Evolutionary conservation across 2,113 vertebrate genomes (phyloP), one percentile per base, ranked within the genome.

Genomic region (Otus sunia): DNA sequence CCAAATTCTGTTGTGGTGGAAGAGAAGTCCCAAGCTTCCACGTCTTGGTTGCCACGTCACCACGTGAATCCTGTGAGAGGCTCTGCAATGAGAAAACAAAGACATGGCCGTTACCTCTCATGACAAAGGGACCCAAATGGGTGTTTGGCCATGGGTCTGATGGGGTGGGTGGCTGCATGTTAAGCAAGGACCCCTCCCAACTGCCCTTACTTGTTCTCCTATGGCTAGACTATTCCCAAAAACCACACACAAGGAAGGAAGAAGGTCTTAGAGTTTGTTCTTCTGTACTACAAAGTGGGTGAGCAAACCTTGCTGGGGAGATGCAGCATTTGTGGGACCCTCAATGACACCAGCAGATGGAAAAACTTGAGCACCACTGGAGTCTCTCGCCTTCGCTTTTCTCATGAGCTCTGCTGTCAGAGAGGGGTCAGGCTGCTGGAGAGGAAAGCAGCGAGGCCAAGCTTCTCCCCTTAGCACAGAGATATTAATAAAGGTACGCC

Each of bases 11-110:
- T 75, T 95, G 76, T 0, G 0, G 72, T 84, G 56, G 74, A 95
- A 93, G 73, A 89, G 87, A 89, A 94, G 94, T 97, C 95, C 95
- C 92, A 92, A 73, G 64, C 59, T 96, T 91, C 88, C 73, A 87
- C 93, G 94, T 86, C 93, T 78, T 88, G 84, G 88, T 85, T 87
- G 92, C 89, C 91, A 94, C 86, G 86, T 47, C 94, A 92, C 81
- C 91, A 92, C 88, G 2, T 1, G 8, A 88, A 66, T 96, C 90
- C 91, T 1, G 63, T 87, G 83, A 86, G 75, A n/a, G 66, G 84
- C 60, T 96, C 98, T 98, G 97, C 69, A 98, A 98, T 45, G 96
- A 96, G 78, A 97, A 91, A 83, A 95, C 62, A 92, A 85, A 96
- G 53, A 92, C 50, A 90, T 0, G 4, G 18, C 23, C 2, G 0